Conservation (phyloP, 2,888 invertebrate species). For the Spatulosminthurus flaviceps region DNA sequence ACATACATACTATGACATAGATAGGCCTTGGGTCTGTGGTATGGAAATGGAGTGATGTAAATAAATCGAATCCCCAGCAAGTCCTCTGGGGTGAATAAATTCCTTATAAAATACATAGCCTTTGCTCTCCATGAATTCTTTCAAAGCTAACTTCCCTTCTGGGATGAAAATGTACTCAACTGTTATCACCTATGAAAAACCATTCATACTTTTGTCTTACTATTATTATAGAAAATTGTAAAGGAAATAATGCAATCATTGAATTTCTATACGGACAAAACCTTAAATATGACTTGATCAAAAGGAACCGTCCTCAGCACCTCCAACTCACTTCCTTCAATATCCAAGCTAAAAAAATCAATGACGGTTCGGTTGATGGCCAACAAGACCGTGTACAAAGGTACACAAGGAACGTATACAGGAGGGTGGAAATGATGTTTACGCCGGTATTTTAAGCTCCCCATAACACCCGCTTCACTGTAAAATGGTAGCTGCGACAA, state of each 20-base stretch:
- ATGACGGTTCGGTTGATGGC: conserved; percentile 11
- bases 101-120: not conserved
- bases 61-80: conserved; percentile 28
- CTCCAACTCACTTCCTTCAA: conserved; percentile 31
- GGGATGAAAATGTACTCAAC: conserved; percentile 15
- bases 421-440: not conserved
- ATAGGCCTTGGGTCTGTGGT: no score
- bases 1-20: no score
- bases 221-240: no score
- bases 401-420: conserved; percentile 1
- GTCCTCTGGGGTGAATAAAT: not conserved
- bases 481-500: not conserved
- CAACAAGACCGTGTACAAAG: conserved; percentile 26
- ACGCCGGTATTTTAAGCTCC: not conserved
- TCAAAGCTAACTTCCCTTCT: conserved; percentile 24
- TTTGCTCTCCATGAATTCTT: not conserved
- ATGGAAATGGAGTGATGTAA: no score
- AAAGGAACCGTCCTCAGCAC: conserved; percentile 33
- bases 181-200: conserved; percentile 26
- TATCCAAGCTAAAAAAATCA: conserved; percentile 36
- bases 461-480: not conserved
- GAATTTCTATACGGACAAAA: no score
- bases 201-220: no score
- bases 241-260: no score
- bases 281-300: conserved; percentile 32